phyloP scores from a whole-genome alignment of 1,140 invertebrate species.

The Bilobella aurantiaca region DNA sequence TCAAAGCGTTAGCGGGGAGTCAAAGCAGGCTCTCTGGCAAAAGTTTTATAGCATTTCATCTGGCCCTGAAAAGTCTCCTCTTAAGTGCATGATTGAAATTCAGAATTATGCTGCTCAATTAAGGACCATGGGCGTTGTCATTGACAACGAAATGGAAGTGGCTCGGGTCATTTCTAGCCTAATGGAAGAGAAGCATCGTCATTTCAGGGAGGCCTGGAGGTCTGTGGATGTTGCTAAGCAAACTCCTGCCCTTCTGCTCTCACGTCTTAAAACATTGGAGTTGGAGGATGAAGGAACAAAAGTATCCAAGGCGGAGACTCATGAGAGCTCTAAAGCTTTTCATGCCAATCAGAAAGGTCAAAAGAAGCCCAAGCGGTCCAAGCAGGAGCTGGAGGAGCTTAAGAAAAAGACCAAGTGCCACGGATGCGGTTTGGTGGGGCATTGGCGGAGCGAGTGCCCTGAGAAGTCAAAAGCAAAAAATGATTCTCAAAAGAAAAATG shows the following conservation, averaged over 20 bases:
- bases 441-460: conserved; percentile 19
- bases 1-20: background rate
- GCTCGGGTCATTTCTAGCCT: conserved; percentile 15
- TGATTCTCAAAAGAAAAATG: background rate
- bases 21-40: background rate
- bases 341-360: background rate
- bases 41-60: background rate
- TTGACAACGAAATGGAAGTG: conserved; percentile 14
- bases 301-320: background rate
- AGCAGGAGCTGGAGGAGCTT: conserved; percentile 14
- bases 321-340: conserved; percentile 8
- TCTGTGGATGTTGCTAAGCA: conserved; percentile 13
- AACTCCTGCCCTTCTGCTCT: conserved; percentile 12
- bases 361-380: background rate
- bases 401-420: conserved; percentile 20
- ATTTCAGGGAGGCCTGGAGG: conserved; percentile 17
- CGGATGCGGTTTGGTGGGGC: conserved; percentile 13
- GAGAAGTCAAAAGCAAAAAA: background rate
- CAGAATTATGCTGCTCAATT: conserved; percentile 14
- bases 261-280: conserved; percentile 22
- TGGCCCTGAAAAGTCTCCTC: background rate
- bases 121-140: background rate
- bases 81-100: conserved; percentile 15
- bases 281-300: conserved; percentile 14
- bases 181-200: conserved; percentile 7